phyloP scores from a whole-genome alignment of 2,797 vertebrate genomes.

The Catostomus latipinnis region DNA sequence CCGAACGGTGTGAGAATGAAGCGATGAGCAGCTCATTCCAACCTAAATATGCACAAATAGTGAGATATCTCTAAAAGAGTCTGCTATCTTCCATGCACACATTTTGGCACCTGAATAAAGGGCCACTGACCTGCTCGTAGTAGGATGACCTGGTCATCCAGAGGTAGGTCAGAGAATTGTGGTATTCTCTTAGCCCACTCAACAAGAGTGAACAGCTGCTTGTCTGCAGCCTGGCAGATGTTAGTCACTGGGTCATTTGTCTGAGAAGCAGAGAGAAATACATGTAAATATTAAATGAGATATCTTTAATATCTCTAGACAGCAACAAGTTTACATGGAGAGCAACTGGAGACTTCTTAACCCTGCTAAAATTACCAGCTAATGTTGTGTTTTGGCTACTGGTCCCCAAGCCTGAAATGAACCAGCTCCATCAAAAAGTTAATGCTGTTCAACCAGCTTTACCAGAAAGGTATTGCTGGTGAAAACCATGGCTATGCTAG shows the following conservation, averaged over 20 bases:
- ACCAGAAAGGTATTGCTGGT: neutral
- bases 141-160: constrained; percentile 97
- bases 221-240: constrained; percentile 92
- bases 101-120: neutral
- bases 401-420: neutral
- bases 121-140: constrained; percentile 87
- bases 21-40: constrained; percentile 98
- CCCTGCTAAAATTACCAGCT: neutral
- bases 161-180: constrained; percentile 86
- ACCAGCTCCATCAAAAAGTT: neutral
- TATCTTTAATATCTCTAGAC: neutral
- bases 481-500: too few relatives aligned
- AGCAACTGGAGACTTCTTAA: neutral
- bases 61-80: neutral
- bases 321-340: neutral
- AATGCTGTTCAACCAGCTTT: neutral
- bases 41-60: constrained; percentile 69
- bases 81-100: neutral
- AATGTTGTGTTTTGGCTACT: neutral
- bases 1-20: constrained; percentile 96
- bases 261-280: constrained; percentile 66
- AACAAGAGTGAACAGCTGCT: constrained; percentile 87
- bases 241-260: constrained; percentile 97
- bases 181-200: constrained; percentile 90
- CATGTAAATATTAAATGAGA: too few relatives aligned